These are phyloP conservation scores for Sminthurinus signatus DNA, from an alignment of 1,140 invertebrate species.

Conservation along the genomic window DNA sequence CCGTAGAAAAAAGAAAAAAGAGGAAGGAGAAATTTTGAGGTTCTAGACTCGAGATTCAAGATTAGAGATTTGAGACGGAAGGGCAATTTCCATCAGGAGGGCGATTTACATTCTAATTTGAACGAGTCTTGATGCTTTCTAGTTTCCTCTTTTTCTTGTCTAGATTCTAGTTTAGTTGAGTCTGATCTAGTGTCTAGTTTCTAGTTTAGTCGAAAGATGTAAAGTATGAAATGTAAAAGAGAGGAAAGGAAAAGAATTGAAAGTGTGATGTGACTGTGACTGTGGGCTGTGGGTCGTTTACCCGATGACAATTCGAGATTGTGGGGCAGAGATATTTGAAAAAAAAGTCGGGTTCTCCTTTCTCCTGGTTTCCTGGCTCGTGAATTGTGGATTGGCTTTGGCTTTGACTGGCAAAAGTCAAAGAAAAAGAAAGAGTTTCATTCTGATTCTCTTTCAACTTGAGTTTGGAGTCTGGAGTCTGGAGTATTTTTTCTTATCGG, in stretches of 20 bases:
- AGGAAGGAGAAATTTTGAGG: too few relatives aligned
- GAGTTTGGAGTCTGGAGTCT: not conserved
- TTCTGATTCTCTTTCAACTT: too few relatives aligned
- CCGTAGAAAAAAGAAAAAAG: not conserved
- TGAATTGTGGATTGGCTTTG: too few relatives aligned
- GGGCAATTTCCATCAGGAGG: constrained; percentile 21
- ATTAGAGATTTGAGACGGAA: not conserved
- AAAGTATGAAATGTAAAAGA: too few relatives aligned
- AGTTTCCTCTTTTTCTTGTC: too few relatives aligned
- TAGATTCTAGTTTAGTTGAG: not conserved
- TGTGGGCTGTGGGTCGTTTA: constrained; percentile 30
- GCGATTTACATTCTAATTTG: constrained; percentile 33
- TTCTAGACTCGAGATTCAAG: too few relatives aligned
- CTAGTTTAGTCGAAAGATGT: too few relatives aligned
- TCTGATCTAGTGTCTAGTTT: too few relatives aligned
- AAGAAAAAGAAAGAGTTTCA: not conserved
- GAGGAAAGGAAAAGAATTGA: constrained; percentile 17
- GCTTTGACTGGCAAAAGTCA: too few relatives aligned
- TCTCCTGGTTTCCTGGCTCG: too few relatives aligned
- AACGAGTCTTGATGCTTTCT: not conserved
- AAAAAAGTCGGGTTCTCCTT: too few relatives aligned
- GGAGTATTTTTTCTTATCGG: constrained; percentile 21
- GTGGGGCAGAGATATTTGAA: not conserved
- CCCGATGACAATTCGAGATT: constrained; percentile 32
- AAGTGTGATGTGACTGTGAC: constrained; percentile 21